Base-by-base conservation (phyloP, 1,140 invertebrate genomes). In the Scaptomyza graminum region DNA sequence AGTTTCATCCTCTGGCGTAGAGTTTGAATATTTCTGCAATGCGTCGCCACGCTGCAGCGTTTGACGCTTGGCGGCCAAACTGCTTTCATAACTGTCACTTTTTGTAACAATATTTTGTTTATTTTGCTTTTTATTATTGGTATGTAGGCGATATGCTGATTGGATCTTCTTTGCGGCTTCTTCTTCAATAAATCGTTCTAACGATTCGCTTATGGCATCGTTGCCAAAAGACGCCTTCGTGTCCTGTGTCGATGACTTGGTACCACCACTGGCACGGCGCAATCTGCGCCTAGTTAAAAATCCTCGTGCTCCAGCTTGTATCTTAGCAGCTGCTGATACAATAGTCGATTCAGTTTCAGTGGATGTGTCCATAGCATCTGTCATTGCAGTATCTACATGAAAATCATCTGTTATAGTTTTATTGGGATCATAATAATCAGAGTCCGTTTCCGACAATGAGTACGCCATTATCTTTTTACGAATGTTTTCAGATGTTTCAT, bases 301-400 rank as follows among this genome's bases (percentile, higher is more conserved):
- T 0, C 89, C 87, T 3, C 82, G 65, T n/a, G 77, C 81, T 12
- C 81, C 81, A 3, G 90, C 90, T 56, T 91, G 88, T 31, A 91
- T 88, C 66, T 90, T 92, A 0, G 90, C 90, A 28, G 82, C 84
- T 5, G 90, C 84, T 11, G 88, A 90, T 1, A 90, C 85, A 71
- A 91, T 90, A 5, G 91, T 91, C 2, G 91, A 91, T 39, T 92
- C 91, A 2, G 90, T 91, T 71, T 92, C 91, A 3, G 88, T 91
- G 11, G 91, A 91, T 11, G 88, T 90, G 0, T 81, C 83, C 57
- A 78, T 72, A 1, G 50, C 75, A 47, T 90, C 89, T 2, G 80
- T 78, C 69, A 91, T 74, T 5, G 87, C 89, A 5, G 90, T 91
- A n/a, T 90, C 76, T 34, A 91, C 62, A 25, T 85, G 79, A n/a